Conservation (phyloP, 2,888 invertebrate genomes). For the Cancer borealis region DNA sequence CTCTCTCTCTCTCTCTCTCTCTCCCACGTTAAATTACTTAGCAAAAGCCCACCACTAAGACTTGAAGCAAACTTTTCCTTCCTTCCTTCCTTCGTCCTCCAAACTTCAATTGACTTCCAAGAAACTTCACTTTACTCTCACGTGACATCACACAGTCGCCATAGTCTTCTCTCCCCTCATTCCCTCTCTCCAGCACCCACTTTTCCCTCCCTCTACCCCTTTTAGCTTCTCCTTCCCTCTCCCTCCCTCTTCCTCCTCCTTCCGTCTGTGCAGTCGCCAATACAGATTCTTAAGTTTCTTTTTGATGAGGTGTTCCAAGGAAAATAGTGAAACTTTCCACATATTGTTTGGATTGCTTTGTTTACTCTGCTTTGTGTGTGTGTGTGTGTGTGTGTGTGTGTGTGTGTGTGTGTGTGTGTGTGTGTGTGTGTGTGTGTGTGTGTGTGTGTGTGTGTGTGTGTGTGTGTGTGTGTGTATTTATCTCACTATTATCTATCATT, state of each 20-base stretch:
- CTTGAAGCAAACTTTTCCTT: constrained; percentile 14
- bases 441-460: too few species aligned
- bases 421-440: too few species aligned
- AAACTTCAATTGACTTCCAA: constrained; percentile 29
- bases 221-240: not conserved
- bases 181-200: not conserved
- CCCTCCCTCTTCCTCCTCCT: too few species aligned
- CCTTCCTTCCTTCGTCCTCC: constrained; percentile 2
- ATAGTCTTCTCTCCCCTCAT: not conserved
- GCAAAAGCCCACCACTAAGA: constrained; percentile 39
- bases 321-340: constrained; percentile 3
- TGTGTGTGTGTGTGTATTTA: too few species aligned
- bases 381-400: not conserved
- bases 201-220: not conserved
- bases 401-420: too few species aligned
- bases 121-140: not conserved
- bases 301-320: not conserved
- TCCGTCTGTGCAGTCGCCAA: not conserved
- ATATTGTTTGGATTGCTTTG: constrained; percentile 29
- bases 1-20: constrained; percentile 37
- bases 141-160: not conserved
- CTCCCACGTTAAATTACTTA: constrained; percentile 22
- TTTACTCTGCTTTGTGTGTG: not conserved
- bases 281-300: not conserved
- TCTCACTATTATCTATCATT: not conserved